A percentile compares a stretch with the other conserved stretches of the same genome.
These are phyloP conservation scores for Orientallactaga bullata DNA, from an alignment of 2,113 vertebrate species.

Conservation along the genomic window DNA sequence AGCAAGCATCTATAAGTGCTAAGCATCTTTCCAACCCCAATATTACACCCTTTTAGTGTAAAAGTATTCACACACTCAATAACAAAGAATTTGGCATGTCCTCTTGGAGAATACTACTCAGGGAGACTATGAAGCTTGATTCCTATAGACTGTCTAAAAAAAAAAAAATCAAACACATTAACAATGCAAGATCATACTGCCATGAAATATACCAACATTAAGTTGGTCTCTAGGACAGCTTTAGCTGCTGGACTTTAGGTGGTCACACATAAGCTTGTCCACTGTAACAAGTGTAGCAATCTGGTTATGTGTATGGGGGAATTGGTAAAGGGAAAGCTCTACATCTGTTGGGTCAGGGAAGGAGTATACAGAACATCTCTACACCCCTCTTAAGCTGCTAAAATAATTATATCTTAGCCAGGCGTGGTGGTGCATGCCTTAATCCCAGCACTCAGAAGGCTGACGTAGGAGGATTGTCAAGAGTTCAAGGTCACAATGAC, in stretches of 20 bases:
- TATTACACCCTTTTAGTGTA: not conserved
- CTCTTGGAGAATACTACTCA: conserved; percentile 11
- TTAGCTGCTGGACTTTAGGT: not conserved
- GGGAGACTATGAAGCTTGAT: not conserved
- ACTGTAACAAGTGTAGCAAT: not conserved
- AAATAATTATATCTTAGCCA: not conserved
- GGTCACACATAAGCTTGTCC: not conserved
- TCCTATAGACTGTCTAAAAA: not conserved
- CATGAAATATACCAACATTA: not conserved
- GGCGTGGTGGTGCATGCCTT: too few relatives aligned
- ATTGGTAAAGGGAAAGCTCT: not conserved
- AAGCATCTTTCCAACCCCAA: not conserved
- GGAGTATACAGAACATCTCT: not conserved
- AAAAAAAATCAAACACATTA: not conserved
- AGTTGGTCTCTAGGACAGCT: not conserved
- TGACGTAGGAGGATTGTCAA: too few relatives aligned
- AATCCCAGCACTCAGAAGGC: too few relatives aligned
- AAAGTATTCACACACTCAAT: conserved; percentile 36
- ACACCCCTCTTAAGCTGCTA: not conserved
- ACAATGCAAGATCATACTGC: not conserved
- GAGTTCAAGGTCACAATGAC: too few relatives aligned
- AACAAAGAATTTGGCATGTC: not conserved
- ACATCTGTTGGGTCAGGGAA: not conserved
- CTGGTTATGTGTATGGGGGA: not conserved
- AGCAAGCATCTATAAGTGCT: too few relatives aligned